Evolutionary conservation across 2,113 vertebrate species (phyloP), one percentile per base, ranked within the genome.

Genomic region (Redunca redunca): DNA sequence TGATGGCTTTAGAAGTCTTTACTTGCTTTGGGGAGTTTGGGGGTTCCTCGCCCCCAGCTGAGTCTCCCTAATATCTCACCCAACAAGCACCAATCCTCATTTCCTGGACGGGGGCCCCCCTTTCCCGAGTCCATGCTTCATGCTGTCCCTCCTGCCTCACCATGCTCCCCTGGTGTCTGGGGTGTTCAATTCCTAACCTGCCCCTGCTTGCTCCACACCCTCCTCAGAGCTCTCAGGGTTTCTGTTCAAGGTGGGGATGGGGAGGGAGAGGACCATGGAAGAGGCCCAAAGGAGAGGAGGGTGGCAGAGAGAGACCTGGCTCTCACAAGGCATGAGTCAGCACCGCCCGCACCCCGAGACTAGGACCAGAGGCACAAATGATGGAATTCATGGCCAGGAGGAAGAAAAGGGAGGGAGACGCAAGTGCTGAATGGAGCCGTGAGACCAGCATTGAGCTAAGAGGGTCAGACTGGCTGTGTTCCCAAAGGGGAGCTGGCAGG

Each of bases 121-220:
- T 33, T 43, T 40, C 48, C n/a, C 23, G 55, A 16, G 5, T 55
- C 30, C 19, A 43, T 9, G 21, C 25, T 14, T 57, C 15, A 17
- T 6, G 0, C 33, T 62, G 17, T 52, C 50, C 11, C 11, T 86
- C 43, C 25, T 5, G 12, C 57, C 52, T 57, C 2, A 2, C 23
- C 57, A 40, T 2, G 13, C 9, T 36, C 25, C 33, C 71, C 5
- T 26, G 0, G 0, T 23, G 33, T 83, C 53, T 5, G 0, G 2
- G 6, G 23, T 7, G 4, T 15, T 50, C 3, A 3, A 0, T 12
- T 36, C 60, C 53, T 6, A n/a, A 30, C 3, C 85, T 40, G 14
- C 11, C 1, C 12, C 19, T 11, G 17, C 9, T 26, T n/a, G 21
- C 15, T 10, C 28, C 58, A 80, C 13, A 11, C 14, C 6, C 3